Evolutionary conservation across 2,113 vertebrate species (phyloP).

Genomic region (Tyto alba): DNA sequence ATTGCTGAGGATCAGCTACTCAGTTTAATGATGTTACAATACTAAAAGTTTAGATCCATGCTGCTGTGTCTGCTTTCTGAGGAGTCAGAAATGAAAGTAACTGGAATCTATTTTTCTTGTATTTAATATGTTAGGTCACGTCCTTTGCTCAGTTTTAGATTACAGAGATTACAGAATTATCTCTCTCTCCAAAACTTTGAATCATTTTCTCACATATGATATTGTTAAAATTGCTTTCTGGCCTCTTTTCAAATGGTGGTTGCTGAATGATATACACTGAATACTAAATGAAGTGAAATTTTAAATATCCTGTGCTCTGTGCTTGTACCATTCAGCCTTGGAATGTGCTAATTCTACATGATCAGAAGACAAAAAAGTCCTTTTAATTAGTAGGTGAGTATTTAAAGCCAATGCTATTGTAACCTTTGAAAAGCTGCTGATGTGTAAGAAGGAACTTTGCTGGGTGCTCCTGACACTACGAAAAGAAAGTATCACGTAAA

Average conservation of each 20-base stretch:
- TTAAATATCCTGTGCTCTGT: slow-evolving; percentile 2
- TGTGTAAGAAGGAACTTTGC: not conserved
- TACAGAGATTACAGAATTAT: slow-evolving; percentile 8
- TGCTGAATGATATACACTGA: not conserved
- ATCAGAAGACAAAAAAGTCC: not conserved
- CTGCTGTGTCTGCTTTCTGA: not conserved
- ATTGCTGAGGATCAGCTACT: not conserved
- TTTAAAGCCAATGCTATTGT: not conserved
- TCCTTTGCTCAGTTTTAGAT: not conserved
- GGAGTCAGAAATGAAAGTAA: not conserved
- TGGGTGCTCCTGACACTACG: not conserved
- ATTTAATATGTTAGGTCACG: not conserved
- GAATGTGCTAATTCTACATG: not conserved
- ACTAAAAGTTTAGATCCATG: not conserved
- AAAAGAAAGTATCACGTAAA: not conserved
- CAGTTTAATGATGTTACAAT: not conserved
- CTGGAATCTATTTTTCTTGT: not conserved
- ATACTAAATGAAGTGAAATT: slow-evolving; percentile 44
- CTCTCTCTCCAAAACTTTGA: not conserved
- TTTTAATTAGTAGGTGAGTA: not conserved
- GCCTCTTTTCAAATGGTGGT: slow-evolving; percentile 17
- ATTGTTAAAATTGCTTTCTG: slow-evolving; percentile 41
- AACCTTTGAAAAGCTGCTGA: not conserved
- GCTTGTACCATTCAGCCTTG: not conserved
- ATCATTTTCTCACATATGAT: not conserved